Base-by-base conservation (phyloP, 2,113 vertebrate genomes). In the Solea senegalensis region DNA sequence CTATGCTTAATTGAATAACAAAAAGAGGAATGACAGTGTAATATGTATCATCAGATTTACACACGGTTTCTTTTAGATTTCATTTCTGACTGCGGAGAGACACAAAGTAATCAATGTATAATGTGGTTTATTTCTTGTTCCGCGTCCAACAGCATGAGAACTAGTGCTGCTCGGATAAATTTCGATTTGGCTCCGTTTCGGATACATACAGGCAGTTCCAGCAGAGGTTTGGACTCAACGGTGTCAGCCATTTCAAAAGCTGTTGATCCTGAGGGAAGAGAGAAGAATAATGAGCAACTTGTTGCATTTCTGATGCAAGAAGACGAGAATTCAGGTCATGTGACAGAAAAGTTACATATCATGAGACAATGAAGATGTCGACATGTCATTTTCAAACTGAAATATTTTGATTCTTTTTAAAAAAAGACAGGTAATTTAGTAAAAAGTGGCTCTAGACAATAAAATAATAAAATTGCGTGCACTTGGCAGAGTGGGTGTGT, bases 181-280 rank as follows among this genome's bases (percentile, higher is more conserved):
- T 34, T 34, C 5, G n/a, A 55, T 41, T 68, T 49, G 49, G 39
- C 21, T 62, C 15, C 0, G 49, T 50, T 40, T 15, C 52, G 15
- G 34, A 28, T 12, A 89, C 92, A 63, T 90, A 94, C 94, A 72
- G 89, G 88, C 45, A 94, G 72, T n/a, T 94, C 94, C 74, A 94
- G 83, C 78, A 94, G 85, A 69, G 87, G 89, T 82, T 92, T 94
- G 65, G 92, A 91, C 82, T 93, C 92, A 76, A 89, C 64, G 80
- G 93, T 93, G 34, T 94, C 91, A 53, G 92, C 93, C 94, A 94
- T 94, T 83, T 88, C 86, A 34, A 76, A 56, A 83, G 77, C 59
- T 67, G 68, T 34, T 64, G 68, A 75, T 54, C 54, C 89, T 92
- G 81, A 3, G 14, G 52, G 43, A 21, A 9, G 8, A 54, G 15